A percentile compares a stretch with the other conserved stretches of the same genome.
These are phyloP conservation scores for Aquatica leii DNA, from an alignment of 2,888 invertebrate genomes.

Conservation along the genomic window DNA sequence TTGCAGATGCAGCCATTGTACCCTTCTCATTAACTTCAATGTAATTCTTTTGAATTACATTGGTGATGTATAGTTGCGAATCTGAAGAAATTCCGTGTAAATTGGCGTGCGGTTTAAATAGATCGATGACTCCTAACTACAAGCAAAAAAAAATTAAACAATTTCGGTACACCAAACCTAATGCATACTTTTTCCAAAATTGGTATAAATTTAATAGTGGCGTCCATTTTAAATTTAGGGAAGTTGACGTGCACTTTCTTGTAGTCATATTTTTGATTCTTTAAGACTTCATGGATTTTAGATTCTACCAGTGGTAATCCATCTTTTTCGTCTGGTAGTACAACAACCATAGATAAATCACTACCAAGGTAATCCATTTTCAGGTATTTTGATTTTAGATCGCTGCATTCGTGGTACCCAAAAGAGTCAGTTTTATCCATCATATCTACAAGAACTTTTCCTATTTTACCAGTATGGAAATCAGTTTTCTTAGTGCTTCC, in stretches of 20 bases:
- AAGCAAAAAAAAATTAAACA: not conserved
- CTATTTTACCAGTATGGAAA: not conserved
- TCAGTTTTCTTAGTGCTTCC: not conserved
- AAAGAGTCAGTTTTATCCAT: not conserved
- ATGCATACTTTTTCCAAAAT: conserved; percentile 3
- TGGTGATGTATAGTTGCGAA: not conserved
- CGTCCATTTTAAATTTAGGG: conserved; percentile 2
- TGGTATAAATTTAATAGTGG: not conserved
- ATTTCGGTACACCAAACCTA: not conserved
- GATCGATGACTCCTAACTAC: conserved; percentile 2
- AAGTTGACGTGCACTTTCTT: not conserved
- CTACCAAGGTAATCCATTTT: not conserved
- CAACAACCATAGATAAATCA: not conserved
- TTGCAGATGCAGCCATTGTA: conserved; percentile 8
- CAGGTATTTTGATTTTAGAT: not conserved
- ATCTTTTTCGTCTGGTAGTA: conserved; percentile 1
- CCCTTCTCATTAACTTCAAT: conserved; percentile 13
- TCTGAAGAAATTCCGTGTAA: not conserved
- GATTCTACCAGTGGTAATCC: not conserved
- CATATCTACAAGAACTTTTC: not conserved
- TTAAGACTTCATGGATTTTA: not conserved
- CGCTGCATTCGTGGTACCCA: not conserved
- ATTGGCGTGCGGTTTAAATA: not conserved
- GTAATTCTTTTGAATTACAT: conserved; percentile 5
- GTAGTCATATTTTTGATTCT: not conserved